phyloP scores from a whole-genome alignment of 2,888 invertebrate species.

The Temnothorax rugatulus region DNA sequence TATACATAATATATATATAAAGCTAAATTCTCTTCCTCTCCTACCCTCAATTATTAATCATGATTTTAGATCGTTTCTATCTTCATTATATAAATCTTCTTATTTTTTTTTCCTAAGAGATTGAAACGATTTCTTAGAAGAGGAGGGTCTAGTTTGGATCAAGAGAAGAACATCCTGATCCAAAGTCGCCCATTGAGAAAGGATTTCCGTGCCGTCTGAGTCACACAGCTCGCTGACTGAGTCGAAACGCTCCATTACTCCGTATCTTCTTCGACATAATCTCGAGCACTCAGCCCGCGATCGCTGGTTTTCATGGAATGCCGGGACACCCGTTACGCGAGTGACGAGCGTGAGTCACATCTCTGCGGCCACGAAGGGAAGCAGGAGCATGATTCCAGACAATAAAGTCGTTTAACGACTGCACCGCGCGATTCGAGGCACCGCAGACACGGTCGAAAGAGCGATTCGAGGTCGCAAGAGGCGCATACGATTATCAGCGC shows the following conservation, averaged over 20 bases:
- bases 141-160: neutral
- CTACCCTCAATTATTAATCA: neutral
- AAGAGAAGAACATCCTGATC: neutral
- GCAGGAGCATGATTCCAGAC: slow-evolving; percentile 77
- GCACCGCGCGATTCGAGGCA: slow-evolving; percentile 23
- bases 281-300: slow-evolving; percentile 51
- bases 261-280: slow-evolving; percentile 51
- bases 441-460: neutral
- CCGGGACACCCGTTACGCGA: slow-evolving; percentile 69
- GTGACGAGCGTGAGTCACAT: slow-evolving; percentile 76
- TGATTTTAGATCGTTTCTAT: neutral
- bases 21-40: neutral
- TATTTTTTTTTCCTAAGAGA: neutral
- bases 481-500: neutral
- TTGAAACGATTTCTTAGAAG: neutral
- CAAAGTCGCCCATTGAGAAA: neutral
- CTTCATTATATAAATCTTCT: neutral
- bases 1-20: neutral
- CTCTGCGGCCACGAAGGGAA: slow-evolving; percentile 65
- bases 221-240: neutral
- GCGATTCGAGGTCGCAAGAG: neutral
- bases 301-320: slow-evolving; percentile 60
- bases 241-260: neutral
- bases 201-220: neutral
- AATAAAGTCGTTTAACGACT: slow-evolving; percentile 76